phyloP scores from a whole-genome alignment of 2,797 vertebrate genomes.

The Eulemur albifrons region DNA sequence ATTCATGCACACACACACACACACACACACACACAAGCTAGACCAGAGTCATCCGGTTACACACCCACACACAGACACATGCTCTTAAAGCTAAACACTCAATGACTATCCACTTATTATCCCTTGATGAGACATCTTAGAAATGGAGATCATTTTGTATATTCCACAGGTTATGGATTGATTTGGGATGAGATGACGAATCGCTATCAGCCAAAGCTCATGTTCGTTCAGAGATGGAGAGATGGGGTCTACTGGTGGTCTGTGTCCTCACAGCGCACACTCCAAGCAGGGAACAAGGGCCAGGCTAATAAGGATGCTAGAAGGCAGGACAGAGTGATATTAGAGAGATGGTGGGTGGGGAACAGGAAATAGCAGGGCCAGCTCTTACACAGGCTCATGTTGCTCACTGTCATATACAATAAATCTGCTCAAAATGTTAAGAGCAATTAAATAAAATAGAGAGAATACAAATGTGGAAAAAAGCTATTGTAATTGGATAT shows the following conservation, averaged over 20 bases:
- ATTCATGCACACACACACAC: neutral
- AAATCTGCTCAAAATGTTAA: slow-evolving; percentile 75
- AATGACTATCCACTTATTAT: neutral
- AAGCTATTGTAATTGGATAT: slow-evolving; percentile 75
- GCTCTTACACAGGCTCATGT: slow-evolving; percentile 62
- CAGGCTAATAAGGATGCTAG: neutral
- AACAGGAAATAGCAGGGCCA: slow-evolving; percentile 63
- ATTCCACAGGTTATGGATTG: neutral
- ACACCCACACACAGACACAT: neutral
- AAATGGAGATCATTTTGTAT: neutral
- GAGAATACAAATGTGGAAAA: slow-evolving; percentile 57
- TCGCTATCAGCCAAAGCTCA: neutral
- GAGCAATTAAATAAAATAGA: slow-evolving; percentile 70
- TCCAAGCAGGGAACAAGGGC: neutral
- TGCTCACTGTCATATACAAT: slow-evolving; percentile 73
- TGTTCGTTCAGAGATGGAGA: neutral
- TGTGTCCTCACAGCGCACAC: neutral
- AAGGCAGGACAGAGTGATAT: neutral
- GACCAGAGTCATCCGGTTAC: neutral
- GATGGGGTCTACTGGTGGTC: too few relatives aligned
- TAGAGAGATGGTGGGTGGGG: slow-evolving; percentile 39
- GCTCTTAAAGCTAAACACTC: neutral
- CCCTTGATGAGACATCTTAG: neutral
- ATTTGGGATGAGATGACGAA: neutral
- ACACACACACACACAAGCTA: neutral